Evolutionary conservation across 2,797 vertebrate species (phyloP).

Genomic region (Onychomys arenicola): DNA sequence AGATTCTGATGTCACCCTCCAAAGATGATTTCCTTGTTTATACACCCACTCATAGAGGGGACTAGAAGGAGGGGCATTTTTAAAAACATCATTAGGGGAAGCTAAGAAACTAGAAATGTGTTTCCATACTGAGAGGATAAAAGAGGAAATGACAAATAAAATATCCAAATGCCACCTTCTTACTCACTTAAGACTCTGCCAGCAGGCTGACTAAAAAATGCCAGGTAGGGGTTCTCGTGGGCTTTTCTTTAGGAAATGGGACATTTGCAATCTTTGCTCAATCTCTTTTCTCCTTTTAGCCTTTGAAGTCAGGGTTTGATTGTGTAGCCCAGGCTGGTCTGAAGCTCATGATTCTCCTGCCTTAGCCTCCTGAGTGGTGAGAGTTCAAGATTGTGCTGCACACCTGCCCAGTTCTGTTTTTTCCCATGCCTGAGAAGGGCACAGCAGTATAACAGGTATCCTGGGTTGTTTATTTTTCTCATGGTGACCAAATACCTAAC

Average conservation of each 20-base stretch:
- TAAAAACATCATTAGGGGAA: background rate
- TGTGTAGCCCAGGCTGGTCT: background rate
- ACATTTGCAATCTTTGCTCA: background rate
- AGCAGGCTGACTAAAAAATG: background rate
- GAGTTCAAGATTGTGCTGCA: background rate
- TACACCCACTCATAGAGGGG: background rate
- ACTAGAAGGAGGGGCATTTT: background rate
- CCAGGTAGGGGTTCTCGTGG: background rate
- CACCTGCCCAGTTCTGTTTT: background rate
- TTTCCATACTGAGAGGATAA: background rate
- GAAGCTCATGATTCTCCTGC: background rate
- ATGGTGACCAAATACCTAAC: background rate
- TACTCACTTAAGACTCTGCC: slow-evolving; percentile 27
- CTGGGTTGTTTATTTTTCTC: background rate
- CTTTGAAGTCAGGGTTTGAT: background rate
- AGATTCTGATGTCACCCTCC: background rate
- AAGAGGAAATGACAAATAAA: slow-evolving; percentile 51
- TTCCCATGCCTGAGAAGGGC: background rate
- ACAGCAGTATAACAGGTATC: background rate
- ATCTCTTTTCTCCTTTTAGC: background rate
- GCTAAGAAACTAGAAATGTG: slow-evolving; percentile 24
- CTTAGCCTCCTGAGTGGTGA: background rate
- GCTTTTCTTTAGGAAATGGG: background rate
- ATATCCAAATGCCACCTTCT: slow-evolving; percentile 33
- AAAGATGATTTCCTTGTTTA: background rate